These are phyloP conservation scores for Cottus gobio DNA, from an alignment of 2,113 vertebrate genomes.

Conservation along the genomic window DNA sequence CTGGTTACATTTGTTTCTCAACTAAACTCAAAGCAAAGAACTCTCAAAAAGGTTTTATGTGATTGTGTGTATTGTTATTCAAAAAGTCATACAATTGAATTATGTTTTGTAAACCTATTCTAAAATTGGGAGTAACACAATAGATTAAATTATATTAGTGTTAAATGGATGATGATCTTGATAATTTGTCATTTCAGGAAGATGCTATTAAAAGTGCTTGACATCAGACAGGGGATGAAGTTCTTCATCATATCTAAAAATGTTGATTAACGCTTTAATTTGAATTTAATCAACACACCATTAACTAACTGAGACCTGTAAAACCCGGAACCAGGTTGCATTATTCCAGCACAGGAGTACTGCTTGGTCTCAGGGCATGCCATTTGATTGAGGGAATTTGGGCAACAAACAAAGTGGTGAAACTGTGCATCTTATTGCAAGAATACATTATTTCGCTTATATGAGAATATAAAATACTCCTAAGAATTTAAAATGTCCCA, in stretches of 20 bases:
- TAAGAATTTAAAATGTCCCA: no score
- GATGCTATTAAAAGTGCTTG: background rate
- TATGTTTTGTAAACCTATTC: background rate
- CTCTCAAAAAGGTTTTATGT: background rate
- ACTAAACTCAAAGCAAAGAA: background rate
- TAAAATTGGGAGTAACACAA: background rate
- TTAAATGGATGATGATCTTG: background rate
- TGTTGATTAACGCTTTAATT: background rate
- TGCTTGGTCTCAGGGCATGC: background rate
- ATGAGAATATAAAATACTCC: no score
- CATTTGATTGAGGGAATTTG: background rate
- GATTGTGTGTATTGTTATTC: background rate
- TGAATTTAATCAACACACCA: background rate
- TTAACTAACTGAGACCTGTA: background rate
- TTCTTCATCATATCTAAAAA: background rate
- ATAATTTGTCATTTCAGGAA: background rate
- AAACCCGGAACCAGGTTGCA: background rate
- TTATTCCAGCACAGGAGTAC: background rate
- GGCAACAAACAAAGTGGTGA: background rate
- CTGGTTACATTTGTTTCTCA: background rate
- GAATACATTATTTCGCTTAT: no score
- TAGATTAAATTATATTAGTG: background rate
- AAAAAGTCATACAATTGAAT: background rate
- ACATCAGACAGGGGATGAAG: background rate
- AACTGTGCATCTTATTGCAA: no score